Conservation (phyloP, 1,140 invertebrate genomes). For the Zophobas morio region DNA sequence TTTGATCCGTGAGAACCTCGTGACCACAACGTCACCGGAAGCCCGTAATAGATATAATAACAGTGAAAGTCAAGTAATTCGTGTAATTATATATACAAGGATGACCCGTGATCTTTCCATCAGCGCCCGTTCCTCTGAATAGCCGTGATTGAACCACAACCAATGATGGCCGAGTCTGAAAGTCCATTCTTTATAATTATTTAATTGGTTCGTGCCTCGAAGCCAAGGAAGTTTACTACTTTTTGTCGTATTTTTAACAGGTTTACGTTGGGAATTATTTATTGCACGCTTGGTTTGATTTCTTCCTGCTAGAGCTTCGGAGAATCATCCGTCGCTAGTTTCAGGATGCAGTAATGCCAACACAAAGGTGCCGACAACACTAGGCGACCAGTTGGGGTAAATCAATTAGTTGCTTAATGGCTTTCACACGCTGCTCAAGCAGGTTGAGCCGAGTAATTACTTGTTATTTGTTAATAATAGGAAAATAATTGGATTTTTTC, state of each 20-base stretch:
- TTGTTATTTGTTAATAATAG: not conserved
- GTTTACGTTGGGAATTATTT: slow-evolving; percentile 21
- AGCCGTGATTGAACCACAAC: slow-evolving; percentile 13
- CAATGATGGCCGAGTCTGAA: slow-evolving; percentile 21
- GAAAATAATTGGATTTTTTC: not conserved
- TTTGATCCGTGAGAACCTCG: slow-evolving; percentile 42
- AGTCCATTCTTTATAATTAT: slow-evolving; percentile 41
- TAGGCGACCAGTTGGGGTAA: not conserved
- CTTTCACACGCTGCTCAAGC: not conserved
- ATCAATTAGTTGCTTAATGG: not conserved
- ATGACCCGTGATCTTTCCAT: slow-evolving; percentile 45
- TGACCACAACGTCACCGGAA: slow-evolving; percentile 46
- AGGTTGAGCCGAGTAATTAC: not conserved
- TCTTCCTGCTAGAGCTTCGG: not conserved
- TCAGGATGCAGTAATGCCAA: not conserved
- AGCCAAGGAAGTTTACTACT: slow-evolving; percentile 36
- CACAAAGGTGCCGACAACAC: slow-evolving; percentile 3
- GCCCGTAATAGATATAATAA: slow-evolving; percentile 50
- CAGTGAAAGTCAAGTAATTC: slow-evolving; percentile 45
- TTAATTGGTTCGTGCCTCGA: slow-evolving; percentile 36
- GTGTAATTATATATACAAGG: slow-evolving; percentile 44
- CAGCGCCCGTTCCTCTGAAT: slow-evolving; percentile 25
- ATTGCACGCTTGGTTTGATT: not conserved
- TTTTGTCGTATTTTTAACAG: slow-evolving; percentile 22
- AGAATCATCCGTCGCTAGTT: not conserved